A percentile compares a stretch with the other conserved stretches of the same genome.
Conservation (phyloP, 2,797 vertebrate genomes). For the Sphenopsis melanotis region DNA sequence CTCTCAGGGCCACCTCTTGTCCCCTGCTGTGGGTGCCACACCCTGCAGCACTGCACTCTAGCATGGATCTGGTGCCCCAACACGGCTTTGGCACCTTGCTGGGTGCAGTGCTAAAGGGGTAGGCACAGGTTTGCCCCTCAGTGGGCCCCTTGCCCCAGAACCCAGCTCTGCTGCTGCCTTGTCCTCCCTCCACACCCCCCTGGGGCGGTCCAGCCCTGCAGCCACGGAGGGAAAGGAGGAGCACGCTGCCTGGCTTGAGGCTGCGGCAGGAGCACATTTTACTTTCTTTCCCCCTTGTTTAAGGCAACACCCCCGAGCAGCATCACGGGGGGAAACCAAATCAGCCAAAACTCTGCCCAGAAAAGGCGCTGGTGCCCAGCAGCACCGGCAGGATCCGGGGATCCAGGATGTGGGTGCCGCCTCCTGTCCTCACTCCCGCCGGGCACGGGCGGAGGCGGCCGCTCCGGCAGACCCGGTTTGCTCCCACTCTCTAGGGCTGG, state of each 20-base stretch:
- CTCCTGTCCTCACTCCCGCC: background rate
- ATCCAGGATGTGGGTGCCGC: background rate
- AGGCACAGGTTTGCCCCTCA: fast-evolving
- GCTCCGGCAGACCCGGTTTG: background rate
- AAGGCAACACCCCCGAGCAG: background rate
- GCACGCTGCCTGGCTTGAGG: background rate
- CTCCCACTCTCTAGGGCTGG: background rate
- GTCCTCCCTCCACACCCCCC: background rate
- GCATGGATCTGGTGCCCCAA: fast-evolving
- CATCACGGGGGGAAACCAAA: background rate
- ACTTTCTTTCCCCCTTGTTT: background rate
- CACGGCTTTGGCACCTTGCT: fast-evolving
- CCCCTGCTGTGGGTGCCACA: background rate
- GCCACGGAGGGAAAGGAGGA: background rate
- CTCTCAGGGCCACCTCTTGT: no score
- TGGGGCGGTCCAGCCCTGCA: fast-evolving
- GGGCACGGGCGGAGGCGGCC: fast-evolving
- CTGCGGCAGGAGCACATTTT: fast-evolving
- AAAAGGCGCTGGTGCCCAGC: background rate
- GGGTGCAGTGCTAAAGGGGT: background rate
- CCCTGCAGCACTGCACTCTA: background rate
- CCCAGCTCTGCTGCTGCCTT: background rate
- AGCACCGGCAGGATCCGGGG: fast-evolving
- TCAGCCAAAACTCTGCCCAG: background rate
- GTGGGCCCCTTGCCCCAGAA: fast-evolving